A percentile compares a stretch with the other conserved stretches of the same genome.
These are phyloP conservation scores for Aspidiotus rigidus DNA, from an alignment of 2,888 invertebrate genomes.

Conservation along the genomic window DNA sequence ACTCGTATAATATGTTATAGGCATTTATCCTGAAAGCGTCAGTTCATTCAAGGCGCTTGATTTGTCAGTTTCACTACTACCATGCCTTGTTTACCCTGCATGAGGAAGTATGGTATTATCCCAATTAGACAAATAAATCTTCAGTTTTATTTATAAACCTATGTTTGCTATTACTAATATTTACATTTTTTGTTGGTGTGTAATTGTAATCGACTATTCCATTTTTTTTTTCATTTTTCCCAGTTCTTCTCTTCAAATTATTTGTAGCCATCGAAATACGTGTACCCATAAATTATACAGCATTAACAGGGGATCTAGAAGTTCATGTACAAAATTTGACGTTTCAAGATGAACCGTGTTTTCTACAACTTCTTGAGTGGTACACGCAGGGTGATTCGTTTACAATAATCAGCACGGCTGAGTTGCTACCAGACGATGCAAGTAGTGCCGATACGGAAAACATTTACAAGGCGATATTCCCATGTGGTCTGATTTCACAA, in stretches of 20 bases:
- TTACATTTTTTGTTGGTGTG: too few species aligned
- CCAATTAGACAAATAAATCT: too few species aligned
- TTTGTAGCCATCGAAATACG: constrained; percentile 15
- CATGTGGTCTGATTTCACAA: constrained; percentile 64
- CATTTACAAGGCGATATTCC: constrained; percentile 40
- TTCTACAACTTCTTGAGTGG: constrained; percentile 31
- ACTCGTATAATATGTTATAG: too few species aligned
- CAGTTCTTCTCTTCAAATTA: neutral
- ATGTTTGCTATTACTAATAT: too few species aligned
- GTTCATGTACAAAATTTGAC: constrained; percentile 46
- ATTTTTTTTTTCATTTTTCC: too few species aligned
- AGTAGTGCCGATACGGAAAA: constrained; percentile 12
- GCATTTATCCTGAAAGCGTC: too few species aligned
- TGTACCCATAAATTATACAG: constrained; percentile 65
- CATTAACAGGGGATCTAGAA: constrained; percentile 68
- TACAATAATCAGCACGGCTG: constrained; percentile 36
- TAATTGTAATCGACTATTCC: too few species aligned
- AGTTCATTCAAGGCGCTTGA: too few species aligned
- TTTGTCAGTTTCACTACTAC: too few species aligned
- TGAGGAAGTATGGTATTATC: too few species aligned
- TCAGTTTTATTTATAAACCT: too few species aligned
- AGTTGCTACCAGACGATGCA: constrained; percentile 19
- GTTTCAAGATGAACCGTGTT: constrained; percentile 30
- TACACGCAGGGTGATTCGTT: constrained; percentile 44
- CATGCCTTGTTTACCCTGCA: too few species aligned